Percentiles rank a stretch among this genome's conserved stretches.
Evolutionary conservation across 2,113 vertebrate genomes (phyloP).

Genomic region (Bos taurus): DNA sequence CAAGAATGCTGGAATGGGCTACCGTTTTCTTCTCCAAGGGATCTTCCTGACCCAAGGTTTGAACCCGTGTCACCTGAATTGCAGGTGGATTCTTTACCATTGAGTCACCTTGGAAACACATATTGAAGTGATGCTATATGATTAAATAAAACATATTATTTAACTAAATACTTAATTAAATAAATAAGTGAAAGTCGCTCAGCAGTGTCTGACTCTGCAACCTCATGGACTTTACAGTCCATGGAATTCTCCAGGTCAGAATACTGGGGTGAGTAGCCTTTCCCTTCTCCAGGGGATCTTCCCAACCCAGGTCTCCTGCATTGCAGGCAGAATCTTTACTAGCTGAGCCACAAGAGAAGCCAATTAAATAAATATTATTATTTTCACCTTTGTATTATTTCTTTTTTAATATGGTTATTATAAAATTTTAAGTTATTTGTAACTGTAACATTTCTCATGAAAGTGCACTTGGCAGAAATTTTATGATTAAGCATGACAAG

Average conservation of each 20-base stretch:
- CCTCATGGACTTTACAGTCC: not conserved
- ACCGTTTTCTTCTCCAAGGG: not conserved
- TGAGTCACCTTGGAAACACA: not conserved
- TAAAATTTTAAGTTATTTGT: not conserved
- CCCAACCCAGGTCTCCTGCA: not conserved
- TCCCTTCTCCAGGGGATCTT: not conserved
- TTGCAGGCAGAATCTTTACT: not conserved
- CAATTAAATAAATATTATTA: not conserved
- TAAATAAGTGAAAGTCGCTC: not conserved
- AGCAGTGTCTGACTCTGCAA: not conserved
- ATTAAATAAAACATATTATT: not conserved
- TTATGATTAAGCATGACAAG: not conserved
- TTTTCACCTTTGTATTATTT: not conserved
- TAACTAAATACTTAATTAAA: not conserved
- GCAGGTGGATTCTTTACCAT: not conserved
- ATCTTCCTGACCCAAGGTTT: not conserved
- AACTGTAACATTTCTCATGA: not conserved
- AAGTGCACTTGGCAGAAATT: not conserved
- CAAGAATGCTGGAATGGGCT: not conserved
- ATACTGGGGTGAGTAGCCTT: not conserved
- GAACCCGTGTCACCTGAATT: not conserved
- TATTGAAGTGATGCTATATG: not conserved
- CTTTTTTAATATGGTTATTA: not conserved
- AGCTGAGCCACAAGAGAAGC: not conserved
- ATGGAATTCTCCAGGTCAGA: not conserved